Conservation (phyloP, 1,140 invertebrate species). For the Steinernema khuongi region DNA sequence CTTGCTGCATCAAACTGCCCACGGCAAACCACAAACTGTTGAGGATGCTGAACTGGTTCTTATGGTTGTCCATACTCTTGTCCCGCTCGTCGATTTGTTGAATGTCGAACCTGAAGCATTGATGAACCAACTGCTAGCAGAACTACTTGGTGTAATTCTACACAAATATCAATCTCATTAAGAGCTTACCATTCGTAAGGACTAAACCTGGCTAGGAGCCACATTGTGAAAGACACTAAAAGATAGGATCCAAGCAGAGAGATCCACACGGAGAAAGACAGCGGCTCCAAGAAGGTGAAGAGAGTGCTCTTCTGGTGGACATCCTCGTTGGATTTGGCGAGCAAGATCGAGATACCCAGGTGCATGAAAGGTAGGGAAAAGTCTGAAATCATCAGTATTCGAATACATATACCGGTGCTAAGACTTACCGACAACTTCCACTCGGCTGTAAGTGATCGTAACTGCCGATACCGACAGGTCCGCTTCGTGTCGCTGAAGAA, state of each 20-base stretch:
- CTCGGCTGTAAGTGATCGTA: constrained; percentile 82
- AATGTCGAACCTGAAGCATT: constrained; percentile 44
- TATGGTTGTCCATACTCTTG: constrained; percentile 46
- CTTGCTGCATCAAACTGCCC: constrained; percentile 80
- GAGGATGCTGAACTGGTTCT: constrained; percentile 80
- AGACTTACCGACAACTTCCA: constrained; percentile 65
- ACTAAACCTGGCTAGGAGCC: constrained; percentile 82
- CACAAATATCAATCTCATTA: no score
- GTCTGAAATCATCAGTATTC: constrained; percentile 64
- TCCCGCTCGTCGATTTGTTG: constrained; percentile 47
- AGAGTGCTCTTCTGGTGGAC: constrained; percentile 67
- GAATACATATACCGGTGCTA: not conserved
- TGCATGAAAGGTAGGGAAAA: constrained; percentile 96
- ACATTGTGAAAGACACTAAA: constrained; percentile 83
- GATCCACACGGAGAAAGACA: constrained; percentile 89
- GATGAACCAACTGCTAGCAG: constrained; percentile 21
- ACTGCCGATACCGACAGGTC: constrained; percentile 86
- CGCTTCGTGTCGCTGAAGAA: constrained; percentile 67
- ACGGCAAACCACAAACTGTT: constrained; percentile 94
- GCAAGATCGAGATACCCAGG: constrained; percentile 74
- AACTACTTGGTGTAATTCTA: not conserved
- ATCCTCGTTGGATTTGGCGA: constrained; percentile 81
- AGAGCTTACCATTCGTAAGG: constrained; percentile 79
- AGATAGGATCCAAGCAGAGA: constrained; percentile 87
- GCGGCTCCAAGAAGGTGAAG: constrained; percentile 78